Conservation (phyloP, 2,888 invertebrate genomes). For the Cacoxenus indagator region DNA sequence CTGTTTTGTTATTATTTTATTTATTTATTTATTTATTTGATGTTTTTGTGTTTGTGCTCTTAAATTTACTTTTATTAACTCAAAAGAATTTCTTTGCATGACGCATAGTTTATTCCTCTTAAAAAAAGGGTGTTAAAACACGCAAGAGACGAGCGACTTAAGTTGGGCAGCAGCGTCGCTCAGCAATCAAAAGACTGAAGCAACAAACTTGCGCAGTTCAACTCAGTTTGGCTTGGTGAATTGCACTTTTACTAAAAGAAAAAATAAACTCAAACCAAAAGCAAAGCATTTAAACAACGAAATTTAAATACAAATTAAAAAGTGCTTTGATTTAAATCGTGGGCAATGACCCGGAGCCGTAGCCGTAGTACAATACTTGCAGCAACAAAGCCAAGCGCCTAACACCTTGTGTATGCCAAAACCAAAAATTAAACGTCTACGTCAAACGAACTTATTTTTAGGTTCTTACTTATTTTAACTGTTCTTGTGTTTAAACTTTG, state of each 20-base stretch:
- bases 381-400: neutral
- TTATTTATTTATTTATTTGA: conserved; percentile 18
- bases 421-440: neutral
- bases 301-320: neutral
- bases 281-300: neutral
- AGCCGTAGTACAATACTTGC: neutral
- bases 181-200: conserved; percentile 49
- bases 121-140: neutral
- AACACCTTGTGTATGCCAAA: neutral
- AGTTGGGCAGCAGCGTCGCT: neutral
- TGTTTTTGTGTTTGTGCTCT: conserved; percentile 34
- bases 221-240: neutral
- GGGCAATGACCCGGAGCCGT: conserved; percentile 10
- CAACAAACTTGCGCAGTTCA: conserved; percentile 53
- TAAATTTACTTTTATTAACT: conserved; percentile 46
- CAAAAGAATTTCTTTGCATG: conserved; percentile 34
- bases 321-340: neutral
- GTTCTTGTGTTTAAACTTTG: neutral
- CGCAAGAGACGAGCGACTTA: neutral
- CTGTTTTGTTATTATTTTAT: conserved; percentile 11
- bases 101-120: neutral
- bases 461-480: neutral
- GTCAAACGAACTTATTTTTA: neutral
- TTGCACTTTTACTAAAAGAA: neutral
- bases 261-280: neutral